Conservation (phyloP, 2,113 vertebrate genomes). For the Uropsilus gracilis region DNA sequence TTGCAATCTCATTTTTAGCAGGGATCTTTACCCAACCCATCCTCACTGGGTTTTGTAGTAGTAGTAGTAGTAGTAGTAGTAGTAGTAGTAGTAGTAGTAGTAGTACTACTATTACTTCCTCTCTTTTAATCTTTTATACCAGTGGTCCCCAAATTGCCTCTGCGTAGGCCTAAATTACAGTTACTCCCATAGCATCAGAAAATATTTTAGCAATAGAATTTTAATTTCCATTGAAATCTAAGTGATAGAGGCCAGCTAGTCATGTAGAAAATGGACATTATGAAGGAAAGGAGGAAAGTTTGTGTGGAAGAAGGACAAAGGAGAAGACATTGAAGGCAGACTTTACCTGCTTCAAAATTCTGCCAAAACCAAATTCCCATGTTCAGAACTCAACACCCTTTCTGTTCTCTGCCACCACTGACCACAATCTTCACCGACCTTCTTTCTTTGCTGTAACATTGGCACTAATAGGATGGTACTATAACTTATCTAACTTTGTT, state of each 20-base stretch:
- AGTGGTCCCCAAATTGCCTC: not conserved
- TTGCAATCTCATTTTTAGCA: not conserved
- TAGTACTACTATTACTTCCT: no score
- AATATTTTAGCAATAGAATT: not conserved
- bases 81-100: no score
- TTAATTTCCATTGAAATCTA: not conserved
- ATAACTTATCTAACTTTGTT: constrained; percentile 57
- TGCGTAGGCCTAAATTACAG: not conserved
- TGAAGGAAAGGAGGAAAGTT: not conserved
- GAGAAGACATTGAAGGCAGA: not conserved
- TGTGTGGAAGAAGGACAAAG: not conserved
- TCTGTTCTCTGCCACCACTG: constrained; percentile 26
- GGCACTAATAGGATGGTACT: constrained; percentile 8
- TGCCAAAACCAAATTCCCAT: not conserved
- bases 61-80: no score
- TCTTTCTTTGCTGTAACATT: constrained; percentile 38
- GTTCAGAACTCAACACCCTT: constrained; percentile 37
- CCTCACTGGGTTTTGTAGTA: not conserved
- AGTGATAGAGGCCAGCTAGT: not conserved
- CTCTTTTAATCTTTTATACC: not conserved
- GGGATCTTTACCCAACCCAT: not conserved
- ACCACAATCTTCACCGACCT: constrained; percentile 22
- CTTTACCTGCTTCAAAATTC: constrained; percentile 7
- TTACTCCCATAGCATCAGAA: not conserved
- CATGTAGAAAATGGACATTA: not conserved